Conservation (phyloP, 2,888 invertebrate genomes). For the Stenodera caucasica region DNA sequence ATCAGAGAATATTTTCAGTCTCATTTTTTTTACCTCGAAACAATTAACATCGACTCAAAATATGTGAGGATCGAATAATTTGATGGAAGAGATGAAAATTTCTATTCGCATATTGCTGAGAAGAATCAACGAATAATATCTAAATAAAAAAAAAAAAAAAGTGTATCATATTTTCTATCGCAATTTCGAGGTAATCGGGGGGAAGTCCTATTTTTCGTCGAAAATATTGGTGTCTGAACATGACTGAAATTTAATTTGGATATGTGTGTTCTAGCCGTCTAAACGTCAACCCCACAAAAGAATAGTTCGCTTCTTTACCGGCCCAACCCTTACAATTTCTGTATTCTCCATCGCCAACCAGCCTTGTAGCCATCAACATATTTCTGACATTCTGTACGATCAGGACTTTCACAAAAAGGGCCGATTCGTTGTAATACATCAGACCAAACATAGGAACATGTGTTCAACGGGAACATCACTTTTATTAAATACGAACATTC, state of each 20-base stretch:
- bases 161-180: slow-evolving; percentile 1
- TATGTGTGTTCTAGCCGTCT: neutral
- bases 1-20: no score
- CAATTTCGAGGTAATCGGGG: slow-evolving; percentile 25
- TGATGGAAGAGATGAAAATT: no score
- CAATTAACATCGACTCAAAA: no score
- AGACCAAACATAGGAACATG: slow-evolving; percentile 40
- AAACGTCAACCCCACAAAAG: neutral
- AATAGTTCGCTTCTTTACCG: neutral
- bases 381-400: slow-evolving; percentile 44
- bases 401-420: slow-evolving; percentile 39
- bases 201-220: slow-evolving; percentile 36
- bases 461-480: slow-evolving; percentile 35
- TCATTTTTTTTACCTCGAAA: no score
- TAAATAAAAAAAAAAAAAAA: slow-evolving; percentile 17
- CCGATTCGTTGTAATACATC: slow-evolving; percentile 45
- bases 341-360: slow-evolving; percentile 28
- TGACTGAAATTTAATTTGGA: slow-evolving; percentile 43
- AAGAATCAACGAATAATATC: no score
- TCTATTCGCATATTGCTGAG: no score
- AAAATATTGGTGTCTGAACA: slow-evolving; percentile 42
- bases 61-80: no score
- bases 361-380: slow-evolving; percentile 40
- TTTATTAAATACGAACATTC: slow-evolving; percentile 28
- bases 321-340: neutral